phyloP scores from a whole-genome alignment of 2,797 vertebrate genomes.

The Tympanoctomys barrerae region DNA sequence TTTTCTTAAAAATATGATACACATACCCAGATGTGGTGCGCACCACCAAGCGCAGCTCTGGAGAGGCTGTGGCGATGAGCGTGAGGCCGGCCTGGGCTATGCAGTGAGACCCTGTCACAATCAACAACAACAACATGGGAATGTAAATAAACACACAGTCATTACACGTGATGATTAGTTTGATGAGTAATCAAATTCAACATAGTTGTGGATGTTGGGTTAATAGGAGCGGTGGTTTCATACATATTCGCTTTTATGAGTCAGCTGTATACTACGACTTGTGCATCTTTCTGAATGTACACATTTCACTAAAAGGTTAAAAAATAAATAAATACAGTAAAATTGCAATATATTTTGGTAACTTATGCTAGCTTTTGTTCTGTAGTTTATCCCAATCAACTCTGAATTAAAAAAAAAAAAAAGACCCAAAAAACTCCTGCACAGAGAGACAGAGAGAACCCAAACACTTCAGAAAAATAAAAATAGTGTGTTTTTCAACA shows the following conservation, averaged over 20 bases:
- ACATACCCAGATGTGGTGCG: background rate
- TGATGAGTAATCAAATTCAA: background rate
- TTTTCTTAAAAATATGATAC: constrained; percentile 38
- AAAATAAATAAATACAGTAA: background rate
- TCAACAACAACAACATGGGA: background rate
- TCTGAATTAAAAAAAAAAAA: background rate
- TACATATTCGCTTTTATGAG: background rate
- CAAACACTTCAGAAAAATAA: background rate
- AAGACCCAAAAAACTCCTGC: background rate
- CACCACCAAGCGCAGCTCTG: background rate
- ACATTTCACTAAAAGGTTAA: constrained; percentile 34
- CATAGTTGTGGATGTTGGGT: background rate
- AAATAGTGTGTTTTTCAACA: background rate
- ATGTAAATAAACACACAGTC: background rate
- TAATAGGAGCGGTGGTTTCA: background rate
- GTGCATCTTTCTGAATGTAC: background rate
- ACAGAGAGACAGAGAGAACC: no score
- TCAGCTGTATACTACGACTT: background rate
- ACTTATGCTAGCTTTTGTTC: constrained; percentile 12
- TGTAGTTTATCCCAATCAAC: constrained; percentile 33
- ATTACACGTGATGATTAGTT: background rate
- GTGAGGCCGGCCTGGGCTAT: background rate
- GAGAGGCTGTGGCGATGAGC: background rate
- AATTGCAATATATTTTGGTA: background rate
- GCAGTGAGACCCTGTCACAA: background rate